Percentiles rank a stretch among this genome's conserved stretches.
Evolutionary conservation across 2,797 vertebrate genomes (phyloP).

Genomic region (Carduelis carduelis): DNA sequence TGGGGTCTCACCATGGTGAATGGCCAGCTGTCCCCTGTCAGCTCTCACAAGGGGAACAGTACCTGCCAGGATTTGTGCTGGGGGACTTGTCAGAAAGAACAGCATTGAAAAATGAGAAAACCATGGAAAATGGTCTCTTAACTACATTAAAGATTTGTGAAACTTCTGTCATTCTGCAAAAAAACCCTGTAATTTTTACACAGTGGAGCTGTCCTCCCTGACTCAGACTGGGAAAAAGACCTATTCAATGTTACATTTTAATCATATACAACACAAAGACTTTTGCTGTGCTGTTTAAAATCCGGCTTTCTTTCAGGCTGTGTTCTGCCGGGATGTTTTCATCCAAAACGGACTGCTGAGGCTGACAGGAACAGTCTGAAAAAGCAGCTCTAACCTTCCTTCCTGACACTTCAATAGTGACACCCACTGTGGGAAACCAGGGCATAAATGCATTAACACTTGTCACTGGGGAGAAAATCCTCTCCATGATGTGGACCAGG

Average conservation of each 20-base stretch:
- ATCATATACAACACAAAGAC: constrained; percentile 54
- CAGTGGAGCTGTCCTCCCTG: constrained; percentile 13
- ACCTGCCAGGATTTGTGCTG: neutral
- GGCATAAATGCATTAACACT: constrained; percentile 55
- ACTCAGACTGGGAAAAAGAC: constrained; percentile 20
- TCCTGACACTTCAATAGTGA: constrained; percentile 59
- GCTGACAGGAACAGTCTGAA: constrained; percentile 71
- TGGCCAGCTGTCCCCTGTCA: neutral
- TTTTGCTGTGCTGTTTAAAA: constrained; percentile 68
- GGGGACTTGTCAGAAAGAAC: neutral
- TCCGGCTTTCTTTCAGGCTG: constrained; percentile 57
- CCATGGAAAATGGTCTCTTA: neutral
- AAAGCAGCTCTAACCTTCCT: constrained; percentile 72
- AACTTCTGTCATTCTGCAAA: neutral
- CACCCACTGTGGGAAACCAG: constrained; percentile 40
- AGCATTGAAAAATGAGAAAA: constrained; percentile 1
- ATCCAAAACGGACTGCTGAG: constrained; percentile 70
- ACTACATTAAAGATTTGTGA: constrained; percentile 7
- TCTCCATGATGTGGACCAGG: neutral
- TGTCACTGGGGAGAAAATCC: constrained; percentile 38
- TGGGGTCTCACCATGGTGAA: neutral
- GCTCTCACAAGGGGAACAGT: neutral
- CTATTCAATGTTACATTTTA: constrained; percentile 57
- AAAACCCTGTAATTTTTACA: constrained; percentile 25
- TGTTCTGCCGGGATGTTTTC: constrained; percentile 67